Conservation (phyloP, 2,797 vertebrate genomes). For the Heterohyrax brucei region DNA sequence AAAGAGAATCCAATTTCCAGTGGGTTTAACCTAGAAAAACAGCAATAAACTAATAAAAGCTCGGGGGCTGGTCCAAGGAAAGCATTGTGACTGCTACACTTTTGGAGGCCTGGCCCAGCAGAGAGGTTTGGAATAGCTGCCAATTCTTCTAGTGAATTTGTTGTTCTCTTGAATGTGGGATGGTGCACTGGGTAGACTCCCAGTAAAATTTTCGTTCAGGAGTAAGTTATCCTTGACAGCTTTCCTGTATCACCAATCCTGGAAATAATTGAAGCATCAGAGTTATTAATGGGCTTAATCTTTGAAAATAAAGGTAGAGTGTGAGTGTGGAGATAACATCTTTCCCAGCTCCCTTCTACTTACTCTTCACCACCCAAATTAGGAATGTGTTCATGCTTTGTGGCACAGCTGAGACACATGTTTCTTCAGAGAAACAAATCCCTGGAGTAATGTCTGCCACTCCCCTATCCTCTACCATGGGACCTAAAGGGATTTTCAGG, state of each 20-base stretch:
- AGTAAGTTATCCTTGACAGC: constrained; percentile 71
- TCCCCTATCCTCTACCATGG: neutral
- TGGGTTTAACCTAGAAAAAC: constrained; percentile 89
- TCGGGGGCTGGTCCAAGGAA: constrained; percentile 88
- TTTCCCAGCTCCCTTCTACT: constrained; percentile 2
- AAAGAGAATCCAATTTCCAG: constrained; percentile 89
- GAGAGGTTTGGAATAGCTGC: constrained; percentile 82
- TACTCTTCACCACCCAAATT: neutral
- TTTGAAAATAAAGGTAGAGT: constrained; percentile 19
- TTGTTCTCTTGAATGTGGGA: constrained; percentile 76
- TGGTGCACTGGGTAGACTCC: constrained; percentile 63
- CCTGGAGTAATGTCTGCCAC: neutral
- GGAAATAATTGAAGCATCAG: constrained; percentile 48
- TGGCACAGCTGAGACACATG: constrained; percentile 18
- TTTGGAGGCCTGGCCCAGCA: constrained; percentile 82
- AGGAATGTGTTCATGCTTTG: neutral
- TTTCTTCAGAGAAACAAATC: constrained; percentile 62
- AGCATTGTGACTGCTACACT: constrained; percentile 84
- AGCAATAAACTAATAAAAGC: constrained; percentile 90
- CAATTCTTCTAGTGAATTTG: constrained; percentile 78
- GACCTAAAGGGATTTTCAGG: neutral
- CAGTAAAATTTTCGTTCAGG: constrained; percentile 51
- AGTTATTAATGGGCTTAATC: constrained; percentile 32
- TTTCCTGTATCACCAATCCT: constrained; percentile 31
- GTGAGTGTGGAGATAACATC: neutral